Evolutionary conservation across 1,140 invertebrate genomes (phyloP).

Genomic region (Polypedilum pembai): DNA sequence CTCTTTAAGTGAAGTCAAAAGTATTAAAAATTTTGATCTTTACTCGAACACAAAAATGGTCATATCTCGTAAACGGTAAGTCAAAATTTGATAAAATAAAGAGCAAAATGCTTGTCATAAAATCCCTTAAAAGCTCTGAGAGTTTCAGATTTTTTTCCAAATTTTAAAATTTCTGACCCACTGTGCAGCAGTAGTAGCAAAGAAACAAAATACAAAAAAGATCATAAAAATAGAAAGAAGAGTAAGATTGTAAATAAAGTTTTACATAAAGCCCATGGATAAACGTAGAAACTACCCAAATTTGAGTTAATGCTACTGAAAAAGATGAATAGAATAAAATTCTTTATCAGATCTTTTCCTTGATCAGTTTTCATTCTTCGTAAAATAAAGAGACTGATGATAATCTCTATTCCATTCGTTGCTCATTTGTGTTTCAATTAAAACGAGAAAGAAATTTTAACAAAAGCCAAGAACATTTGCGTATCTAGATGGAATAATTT

Average conservation of each 20-base stretch:
- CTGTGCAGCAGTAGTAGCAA: too few species aligned
- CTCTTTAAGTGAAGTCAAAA: too few species aligned
- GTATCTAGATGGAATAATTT: neutral
- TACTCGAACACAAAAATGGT: too few species aligned
- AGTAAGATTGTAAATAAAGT: neutral
- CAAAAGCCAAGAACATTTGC: neutral
- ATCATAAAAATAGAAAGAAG: neutral
- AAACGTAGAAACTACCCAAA: neutral
- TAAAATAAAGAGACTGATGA: neutral
- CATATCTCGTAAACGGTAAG: too few species aligned
- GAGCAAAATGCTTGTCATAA: too few species aligned
- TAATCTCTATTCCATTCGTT: neutral
- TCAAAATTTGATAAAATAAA: too few species aligned
- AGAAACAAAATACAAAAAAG: too few species aligned
- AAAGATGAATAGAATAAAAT: neutral
- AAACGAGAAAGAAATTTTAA: neutral
- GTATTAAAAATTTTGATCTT: too few species aligned
- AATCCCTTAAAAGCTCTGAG: too few species aligned
- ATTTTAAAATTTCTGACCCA: too few species aligned
- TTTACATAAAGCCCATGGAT: slow-evolving; percentile 3
- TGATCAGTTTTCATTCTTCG: neutral
- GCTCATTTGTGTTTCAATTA: slow-evolving; percentile 26
- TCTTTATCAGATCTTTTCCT: neutral
- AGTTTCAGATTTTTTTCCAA: too few species aligned
- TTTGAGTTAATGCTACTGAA: neutral